Base-by-base conservation (phyloP, 2,888 invertebrate species). In the Hemithea aestivaria region DNA sequence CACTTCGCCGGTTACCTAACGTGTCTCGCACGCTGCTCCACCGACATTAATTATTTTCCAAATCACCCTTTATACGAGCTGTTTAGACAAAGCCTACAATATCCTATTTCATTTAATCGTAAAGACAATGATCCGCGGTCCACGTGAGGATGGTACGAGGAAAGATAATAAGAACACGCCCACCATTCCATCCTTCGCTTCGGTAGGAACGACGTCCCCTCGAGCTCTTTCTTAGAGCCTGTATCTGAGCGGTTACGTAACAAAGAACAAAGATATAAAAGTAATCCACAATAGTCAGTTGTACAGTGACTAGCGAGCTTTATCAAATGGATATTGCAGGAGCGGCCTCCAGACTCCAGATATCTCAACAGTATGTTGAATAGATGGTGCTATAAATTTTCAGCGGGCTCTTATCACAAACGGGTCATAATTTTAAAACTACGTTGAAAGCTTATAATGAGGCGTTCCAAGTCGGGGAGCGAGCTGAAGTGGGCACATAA, bases 1-100 rank as follows among this genome's bases (percentile, higher is more conserved):
- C 73, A 55, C 72, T 66, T 69, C 72, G 66, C 64, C 76, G 67
- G 72, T 82, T 83, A 85, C 75, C 83, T 77, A 83, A 81, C 80
- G 64, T 67, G 75, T 78, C 76, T 80, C 78, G 71, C 75, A 75
- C 64, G 70, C 75, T 80, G 73, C 68, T 74, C 75, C 66, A 73
- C 70, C 71, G 57, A 75, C 73, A 79, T 82, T 76, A 77, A 83
- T 83, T 81, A 76, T 78, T 75, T 76, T 71, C 68, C 60, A 74
- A 76, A 76, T 71, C 66, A 56, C 61, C 63, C 56, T 52, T 61
- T 62, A 65, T 66, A 73, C 62, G 58, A 66, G 62, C 59, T 62
- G 66, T 71, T 73, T 62, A 67, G 61, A 58, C 58, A 63, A 58
- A 57, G 60, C 58, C 55, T 48, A 62, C 51, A 48, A 58, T 54